Evolutionary conservation across 1,140 invertebrate genomes (phyloP).

Genomic region (Himalopsyche phryganea): DNA sequence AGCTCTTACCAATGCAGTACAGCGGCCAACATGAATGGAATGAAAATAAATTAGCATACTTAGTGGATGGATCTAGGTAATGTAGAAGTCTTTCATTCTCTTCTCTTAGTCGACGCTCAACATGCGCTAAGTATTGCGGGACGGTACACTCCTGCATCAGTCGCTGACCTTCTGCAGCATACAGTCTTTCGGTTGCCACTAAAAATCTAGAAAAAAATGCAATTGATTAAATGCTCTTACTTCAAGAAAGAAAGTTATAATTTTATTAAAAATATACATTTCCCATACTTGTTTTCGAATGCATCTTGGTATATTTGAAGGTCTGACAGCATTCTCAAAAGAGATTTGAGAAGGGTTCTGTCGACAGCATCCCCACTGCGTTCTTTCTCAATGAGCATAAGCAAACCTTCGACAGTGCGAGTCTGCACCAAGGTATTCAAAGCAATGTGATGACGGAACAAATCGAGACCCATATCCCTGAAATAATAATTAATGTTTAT

Average conservation of each 20-base stretch:
- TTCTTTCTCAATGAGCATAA: slow-evolving; percentile 92
- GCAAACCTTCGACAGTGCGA: slow-evolving; percentile 89
- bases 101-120: slow-evolving; percentile 91
- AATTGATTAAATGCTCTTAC: slow-evolving; percentile 11
- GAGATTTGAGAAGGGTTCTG: slow-evolving; percentile 86
- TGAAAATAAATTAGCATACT: slow-evolving; percentile 52
- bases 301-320: slow-evolving; percentile 94
- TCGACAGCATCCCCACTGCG: slow-evolving; percentile 92
- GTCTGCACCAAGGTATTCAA: slow-evolving; percentile 87
- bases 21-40: no score
- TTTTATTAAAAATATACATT: neutral
- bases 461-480: slow-evolving; percentile 95
- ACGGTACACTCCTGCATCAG: slow-evolving; percentile 93
- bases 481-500: slow-evolving; percentile 33
- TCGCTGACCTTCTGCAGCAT: slow-evolving; percentile 87
- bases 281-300: slow-evolving; percentile 80
- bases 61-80: slow-evolving; percentile 91
- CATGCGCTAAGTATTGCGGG: slow-evolving; percentile 90
- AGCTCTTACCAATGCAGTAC: no score
- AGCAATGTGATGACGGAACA: slow-evolving; percentile 92
- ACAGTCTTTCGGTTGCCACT: slow-evolving; percentile 86
- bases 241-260: no score
- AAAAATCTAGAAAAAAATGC: slow-evolving; percentile 65
- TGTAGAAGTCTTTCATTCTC: slow-evolving; percentile 92
- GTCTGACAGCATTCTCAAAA: slow-evolving; percentile 95